A percentile compares a stretch with the other conserved stretches of the same genome.
Conservation (phyloP, 2,888 invertebrate genomes). For the Melipona bicolor region DNA sequence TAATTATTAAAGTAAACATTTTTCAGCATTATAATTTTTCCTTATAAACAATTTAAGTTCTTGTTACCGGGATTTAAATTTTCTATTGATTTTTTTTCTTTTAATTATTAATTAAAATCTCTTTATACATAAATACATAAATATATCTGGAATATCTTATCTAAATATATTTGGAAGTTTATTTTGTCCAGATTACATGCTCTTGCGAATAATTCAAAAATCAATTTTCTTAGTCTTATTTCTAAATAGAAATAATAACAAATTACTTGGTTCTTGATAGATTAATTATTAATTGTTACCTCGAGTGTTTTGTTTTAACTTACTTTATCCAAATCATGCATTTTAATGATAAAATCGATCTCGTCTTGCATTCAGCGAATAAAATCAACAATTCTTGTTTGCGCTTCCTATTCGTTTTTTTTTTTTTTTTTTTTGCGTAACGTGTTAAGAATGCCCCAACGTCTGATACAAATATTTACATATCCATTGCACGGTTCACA, state of each 20-base stretch:
- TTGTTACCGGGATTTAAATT: background rate
- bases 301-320: too few species aligned
- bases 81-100: too few species aligned
- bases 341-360: too few species aligned
- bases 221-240: background rate
- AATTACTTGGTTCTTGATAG: background rate
- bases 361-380: constrained; percentile 3
- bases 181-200: too few species aligned
- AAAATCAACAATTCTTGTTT: constrained; percentile 1
- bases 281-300: too few species aligned
- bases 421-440: constrained; percentile 15
- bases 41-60: background rate
- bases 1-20: background rate
- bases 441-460: constrained; percentile 45
- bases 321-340: too few species aligned
- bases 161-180: background rate
- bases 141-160: too few species aligned
- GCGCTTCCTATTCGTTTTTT: constrained; percentile 16
- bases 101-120: background rate
- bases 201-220: background rate
- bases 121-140: too few species aligned
- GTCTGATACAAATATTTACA: constrained; percentile 55
- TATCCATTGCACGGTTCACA: constrained; percentile 57
- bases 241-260: background rate
- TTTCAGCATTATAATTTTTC: background rate